phyloP scores from a whole-genome alignment of 37 sponge, comb jelly and placozoan genomes.

The Petrosia ficiformis region DNA sequence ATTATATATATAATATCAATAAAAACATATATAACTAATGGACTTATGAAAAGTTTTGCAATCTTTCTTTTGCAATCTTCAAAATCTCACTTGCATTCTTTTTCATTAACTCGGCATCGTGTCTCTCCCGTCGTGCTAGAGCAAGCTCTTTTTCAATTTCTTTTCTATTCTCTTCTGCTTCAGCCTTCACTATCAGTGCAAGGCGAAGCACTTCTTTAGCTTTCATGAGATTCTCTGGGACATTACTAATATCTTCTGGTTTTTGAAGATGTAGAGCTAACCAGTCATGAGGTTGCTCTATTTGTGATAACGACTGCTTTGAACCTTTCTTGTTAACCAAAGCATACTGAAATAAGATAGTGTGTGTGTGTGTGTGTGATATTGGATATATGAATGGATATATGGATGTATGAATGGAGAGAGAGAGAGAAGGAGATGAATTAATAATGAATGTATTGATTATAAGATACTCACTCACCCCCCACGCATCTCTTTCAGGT shows the following conservation, averaged over 20 bases:
- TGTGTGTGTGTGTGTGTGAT: no score
- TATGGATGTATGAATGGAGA: no score
- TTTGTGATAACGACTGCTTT: no score
- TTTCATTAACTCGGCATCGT: constrained; percentile 62
- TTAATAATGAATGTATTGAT: no score
- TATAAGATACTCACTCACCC: constrained; percentile 34
- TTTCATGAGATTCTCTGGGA: constrained; percentile 47
- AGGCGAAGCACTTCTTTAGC: constrained; percentile 64
- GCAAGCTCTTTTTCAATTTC: constrained; percentile 57
- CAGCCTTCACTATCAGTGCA: constrained; percentile 49
- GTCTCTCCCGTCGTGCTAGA: constrained; percentile 59
- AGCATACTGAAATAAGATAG: constrained; percentile 5
- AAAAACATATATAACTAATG: background rate
- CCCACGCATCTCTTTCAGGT: constrained; percentile 16
- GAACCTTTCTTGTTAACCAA: constrained; percentile 1
- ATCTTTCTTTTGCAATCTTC: constrained; percentile 67
- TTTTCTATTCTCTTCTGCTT: constrained; percentile 63
- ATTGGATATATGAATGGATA: no score
- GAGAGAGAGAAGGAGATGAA: background rate
- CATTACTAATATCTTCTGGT: background rate
- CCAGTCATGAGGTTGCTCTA: background rate
- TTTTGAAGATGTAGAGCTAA: background rate
- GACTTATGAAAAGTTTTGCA: background rate
- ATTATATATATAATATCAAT: background rate
- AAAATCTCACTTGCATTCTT: constrained; percentile 74